Evolutionary conservation across 2,888 invertebrate species (phyloP).

Genomic region (Aporophyla nigra): DNA sequence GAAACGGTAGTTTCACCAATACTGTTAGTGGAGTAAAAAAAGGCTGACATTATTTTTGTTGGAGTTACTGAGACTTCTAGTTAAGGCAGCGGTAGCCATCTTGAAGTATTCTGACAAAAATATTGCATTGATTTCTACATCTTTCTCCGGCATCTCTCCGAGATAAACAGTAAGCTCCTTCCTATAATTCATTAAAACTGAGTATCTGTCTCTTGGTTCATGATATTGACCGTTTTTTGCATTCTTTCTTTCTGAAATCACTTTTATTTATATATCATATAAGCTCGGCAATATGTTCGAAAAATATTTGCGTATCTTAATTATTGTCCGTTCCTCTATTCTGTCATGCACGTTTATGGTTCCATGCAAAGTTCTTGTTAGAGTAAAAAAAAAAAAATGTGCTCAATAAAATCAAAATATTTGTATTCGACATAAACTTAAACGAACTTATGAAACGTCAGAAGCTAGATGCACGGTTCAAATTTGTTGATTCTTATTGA

Average conservation of each 20-base stretch:
- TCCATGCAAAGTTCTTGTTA: neutral
- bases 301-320: neutral
- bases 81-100: neutral
- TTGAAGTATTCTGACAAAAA: neutral
- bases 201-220: neutral
- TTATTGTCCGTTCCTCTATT: neutral
- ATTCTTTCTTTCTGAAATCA: neutral
- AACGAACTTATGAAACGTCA: too few relatives aligned
- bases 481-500: too few relatives aligned
- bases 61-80: neutral
- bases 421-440: too few relatives aligned
- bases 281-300: too few relatives aligned
- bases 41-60: neutral
- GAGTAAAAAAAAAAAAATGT: neutral
- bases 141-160: neutral
- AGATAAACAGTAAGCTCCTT: neutral
- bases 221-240: neutral
- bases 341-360: neutral
- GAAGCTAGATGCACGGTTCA: too few relatives aligned
- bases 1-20: neutral
- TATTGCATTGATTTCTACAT: neutral
- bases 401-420: too few relatives aligned
- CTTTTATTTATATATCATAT: neutral
- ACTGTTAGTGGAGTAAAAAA: neutral
- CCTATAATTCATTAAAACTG: neutral